Evolutionary conservation across 2,888 invertebrate genomes (phyloP).

Genomic region (Thalpophila matura): DNA sequence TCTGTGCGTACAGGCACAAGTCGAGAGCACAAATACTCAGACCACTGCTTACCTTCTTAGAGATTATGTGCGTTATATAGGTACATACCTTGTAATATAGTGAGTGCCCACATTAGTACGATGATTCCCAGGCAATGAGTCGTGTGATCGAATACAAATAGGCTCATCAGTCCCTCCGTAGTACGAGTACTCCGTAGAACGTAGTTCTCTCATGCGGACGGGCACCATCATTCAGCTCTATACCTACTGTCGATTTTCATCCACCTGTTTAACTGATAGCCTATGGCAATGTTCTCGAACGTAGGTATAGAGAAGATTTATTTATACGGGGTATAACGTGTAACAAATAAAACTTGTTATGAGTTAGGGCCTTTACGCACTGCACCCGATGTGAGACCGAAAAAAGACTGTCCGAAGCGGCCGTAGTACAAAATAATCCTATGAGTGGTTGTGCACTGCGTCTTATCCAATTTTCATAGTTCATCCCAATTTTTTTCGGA

Average conservation of each 20-base stretch:
- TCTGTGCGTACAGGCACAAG: background rate
- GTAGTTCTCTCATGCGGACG: background rate
- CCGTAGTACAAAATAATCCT: too few relatives aligned
- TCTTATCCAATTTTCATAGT: too few relatives aligned
- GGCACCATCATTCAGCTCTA: background rate
- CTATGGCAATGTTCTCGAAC: too few relatives aligned
- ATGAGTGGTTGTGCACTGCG: too few relatives aligned
- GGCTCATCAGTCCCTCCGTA: background rate
- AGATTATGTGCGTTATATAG: conserved; percentile 1
- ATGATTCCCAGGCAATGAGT: conserved; percentile 17
- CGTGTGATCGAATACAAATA: conserved; percentile 36
- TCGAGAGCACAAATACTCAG: background rate
- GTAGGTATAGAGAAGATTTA: too few relatives aligned
- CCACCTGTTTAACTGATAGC: background rate
- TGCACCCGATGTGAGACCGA: too few relatives aligned
- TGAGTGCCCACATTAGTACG: conserved; percentile 20
- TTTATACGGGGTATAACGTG: too few relatives aligned
- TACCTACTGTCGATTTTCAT: background rate
- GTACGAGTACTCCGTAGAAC: too few relatives aligned
- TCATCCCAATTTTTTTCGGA: too few relatives aligned
- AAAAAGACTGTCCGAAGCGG: too few relatives aligned
- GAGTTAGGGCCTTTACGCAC: too few relatives aligned
- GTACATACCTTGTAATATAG: conserved; percentile 1
- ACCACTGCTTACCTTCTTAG: conserved; percentile 2
- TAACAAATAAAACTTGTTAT: too few relatives aligned